Evolutionary conservation across 2,797 vertebrate genomes (phyloP).

Genomic region (Hypotaenidia okinawae): DNA sequence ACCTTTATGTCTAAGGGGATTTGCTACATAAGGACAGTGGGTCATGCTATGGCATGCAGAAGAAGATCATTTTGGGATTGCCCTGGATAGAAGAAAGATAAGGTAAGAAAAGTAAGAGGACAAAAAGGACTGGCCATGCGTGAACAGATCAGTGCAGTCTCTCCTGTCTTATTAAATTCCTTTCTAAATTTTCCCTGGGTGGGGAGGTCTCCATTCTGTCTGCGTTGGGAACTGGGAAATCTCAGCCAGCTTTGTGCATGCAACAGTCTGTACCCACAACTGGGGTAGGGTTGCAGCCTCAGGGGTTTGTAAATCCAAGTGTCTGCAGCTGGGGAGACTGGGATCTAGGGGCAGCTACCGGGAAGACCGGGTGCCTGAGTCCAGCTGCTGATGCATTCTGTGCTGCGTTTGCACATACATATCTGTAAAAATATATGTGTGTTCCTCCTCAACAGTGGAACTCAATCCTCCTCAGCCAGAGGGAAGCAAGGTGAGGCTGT

Average conservation of each 20-base stretch:
- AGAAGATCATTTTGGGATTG: neutral
- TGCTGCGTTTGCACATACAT: too few relatives aligned
- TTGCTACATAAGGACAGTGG: neutral
- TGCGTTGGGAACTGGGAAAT: neutral
- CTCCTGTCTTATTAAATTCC: neutral
- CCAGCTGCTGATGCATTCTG: too few relatives aligned
- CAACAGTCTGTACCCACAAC: neutral
- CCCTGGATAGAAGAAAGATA: neutral
- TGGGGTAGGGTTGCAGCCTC: neutral
- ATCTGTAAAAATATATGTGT: neutral
- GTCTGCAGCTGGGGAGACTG: neutral
- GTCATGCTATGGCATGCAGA: neutral
- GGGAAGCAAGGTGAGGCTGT: neutral
- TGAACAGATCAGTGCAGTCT: neutral
- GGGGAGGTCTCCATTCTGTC: neutral
- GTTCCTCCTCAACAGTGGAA: neutral
- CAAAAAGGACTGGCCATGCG: neutral
- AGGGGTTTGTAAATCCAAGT: neutral
- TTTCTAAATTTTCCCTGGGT: neutral
- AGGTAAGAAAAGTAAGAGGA: neutral
- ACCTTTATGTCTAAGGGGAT: neutral
- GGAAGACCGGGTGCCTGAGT: neutral
- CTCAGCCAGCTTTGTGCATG: neutral
- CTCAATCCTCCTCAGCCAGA: neutral
- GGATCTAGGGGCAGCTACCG: neutral